Evolutionary conservation across 2,797 vertebrate species (phyloP), one percentile per base, ranked within the genome.

Genomic region (Peromyscus melanophrys): DNA sequence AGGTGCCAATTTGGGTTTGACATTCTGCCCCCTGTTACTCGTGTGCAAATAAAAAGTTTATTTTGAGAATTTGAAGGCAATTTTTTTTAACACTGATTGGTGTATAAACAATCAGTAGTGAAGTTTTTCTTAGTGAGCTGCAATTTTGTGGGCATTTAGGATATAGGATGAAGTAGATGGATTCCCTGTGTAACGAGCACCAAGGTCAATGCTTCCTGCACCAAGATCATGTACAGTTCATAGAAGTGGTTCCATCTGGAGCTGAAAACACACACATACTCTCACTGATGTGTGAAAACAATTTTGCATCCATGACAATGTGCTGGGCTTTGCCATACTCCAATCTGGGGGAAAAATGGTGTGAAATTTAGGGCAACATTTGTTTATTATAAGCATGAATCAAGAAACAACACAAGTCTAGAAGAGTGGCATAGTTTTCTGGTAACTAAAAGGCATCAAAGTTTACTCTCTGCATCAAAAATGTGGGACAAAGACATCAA

Each of bases 41-140:
- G 94, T 97, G 82, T 97, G 46, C 89, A 98, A 96, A 97, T 96
- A 96, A 96, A 96, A 94, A 96, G 92, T 76, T 92, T 78, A 96
- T 90, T 94, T 96, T 93, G 90, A 96, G 52, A 92, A 71, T 73
- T n/a, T 52, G 73, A 95, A 97, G 65, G 85, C 49, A 96, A 67
- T 40, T 52, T 81, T 94, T 92, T 93, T 90, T 81, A 69, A 93
- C 57, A 49, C 55, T 92, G 46, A 55, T 29, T 90, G 17, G 10
- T 82, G 55, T 61, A 71, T 67, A 92, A 97, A 93, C 65, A 90
- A 88, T 87, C 46, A 92, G 84, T 93, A 90, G 6, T 9, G 49
- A 90, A 80, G 29, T 84, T 59, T 31, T 65, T 93, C 8, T 75
- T 75, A 82, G 21, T 73, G 23, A 88, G 80, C 63, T 87, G 57